These are phyloP conservation scores for Chrysodeixis includens DNA, from an alignment of 2,888 invertebrate species.

Conservation along the genomic window DNA sequence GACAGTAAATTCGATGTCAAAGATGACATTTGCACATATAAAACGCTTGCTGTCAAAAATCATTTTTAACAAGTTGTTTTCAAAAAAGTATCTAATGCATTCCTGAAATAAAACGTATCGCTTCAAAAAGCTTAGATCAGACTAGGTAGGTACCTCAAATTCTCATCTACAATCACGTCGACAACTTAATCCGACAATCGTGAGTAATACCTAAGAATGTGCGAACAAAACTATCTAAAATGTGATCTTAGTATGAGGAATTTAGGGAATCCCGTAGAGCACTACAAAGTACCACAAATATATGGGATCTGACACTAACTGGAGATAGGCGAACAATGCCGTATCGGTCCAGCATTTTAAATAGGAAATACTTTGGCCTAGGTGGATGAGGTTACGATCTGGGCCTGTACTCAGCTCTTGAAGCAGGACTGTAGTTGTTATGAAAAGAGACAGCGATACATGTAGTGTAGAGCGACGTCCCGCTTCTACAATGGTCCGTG, in stretches of 20 bases:
- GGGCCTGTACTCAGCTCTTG: too few species aligned
- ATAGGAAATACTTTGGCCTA: slow-evolving; percentile 46
- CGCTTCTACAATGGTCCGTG: too few species aligned
- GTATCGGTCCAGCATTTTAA: slow-evolving; percentile 46
- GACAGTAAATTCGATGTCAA: too few species aligned
- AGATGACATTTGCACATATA: too few species aligned
- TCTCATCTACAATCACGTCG: neutral
- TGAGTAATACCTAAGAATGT: slow-evolving; percentile 33
- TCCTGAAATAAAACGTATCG: too few species aligned
- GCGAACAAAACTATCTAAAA: slow-evolving; percentile 54
- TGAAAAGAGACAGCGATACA: too few species aligned
- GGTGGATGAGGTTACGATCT: neutral
- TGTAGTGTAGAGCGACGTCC: too few species aligned
- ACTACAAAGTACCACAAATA: slow-evolving; percentile 49
- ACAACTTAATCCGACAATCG: slow-evolving; percentile 30
- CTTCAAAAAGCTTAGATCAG: neutral
- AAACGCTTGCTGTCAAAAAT: too few species aligned
- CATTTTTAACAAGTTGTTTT: too few species aligned
- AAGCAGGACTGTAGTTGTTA: too few species aligned
- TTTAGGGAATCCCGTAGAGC: slow-evolving; percentile 52
- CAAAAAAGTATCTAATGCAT: too few species aligned
- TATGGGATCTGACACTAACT: slow-evolving; percentile 45
- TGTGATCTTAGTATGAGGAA: slow-evolving; percentile 50
- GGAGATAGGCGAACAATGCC: slow-evolving; percentile 51
- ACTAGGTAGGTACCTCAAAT: neutral